These are phyloP conservation scores for Dilophus febrilis DNA, from an alignment of 2,888 invertebrate species.

Conservation along the genomic window DNA sequence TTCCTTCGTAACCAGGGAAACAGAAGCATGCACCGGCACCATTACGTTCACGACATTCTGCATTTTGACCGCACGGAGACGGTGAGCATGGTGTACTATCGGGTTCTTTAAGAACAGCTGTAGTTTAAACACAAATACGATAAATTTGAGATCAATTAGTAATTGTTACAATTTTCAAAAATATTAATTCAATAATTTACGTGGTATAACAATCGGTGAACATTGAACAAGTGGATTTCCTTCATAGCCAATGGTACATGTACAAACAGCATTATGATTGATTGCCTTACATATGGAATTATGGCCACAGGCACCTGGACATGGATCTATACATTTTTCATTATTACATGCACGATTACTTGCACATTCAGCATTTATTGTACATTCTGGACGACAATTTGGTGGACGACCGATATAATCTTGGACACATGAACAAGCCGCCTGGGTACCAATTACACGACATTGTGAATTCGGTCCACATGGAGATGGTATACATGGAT, in stretches of 20 bases:
- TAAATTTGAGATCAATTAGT: conserved; percentile 2
- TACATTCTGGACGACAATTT: conserved; percentile 72
- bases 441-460: conserved; percentile 58
- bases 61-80: conserved; percentile 72
- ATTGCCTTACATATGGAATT: conserved; percentile 71
- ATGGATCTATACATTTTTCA: conserved; percentile 69
- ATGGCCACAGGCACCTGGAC: conserved; percentile 59
- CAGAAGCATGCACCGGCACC: conserved; percentile 76
- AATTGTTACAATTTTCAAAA: neutral
- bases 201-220: conserved; percentile 18
- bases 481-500: conserved; percentile 65
- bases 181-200: conserved; percentile 12
- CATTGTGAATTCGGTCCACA: conserved; percentile 74
- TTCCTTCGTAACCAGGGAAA: conserved; percentile 59
- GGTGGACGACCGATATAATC: conserved; percentile 73
- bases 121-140: too few species aligned
- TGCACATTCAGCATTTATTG: conserved; percentile 63
- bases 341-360: conserved; percentile 65
- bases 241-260: conserved; percentile 64
- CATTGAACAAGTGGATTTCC: conserved; percentile 56
- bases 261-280: conserved; percentile 65
- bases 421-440: conserved; percentile 67
- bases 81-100: conserved; percentile 61
- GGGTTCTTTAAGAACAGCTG: conserved; percentile 44
- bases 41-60: conserved; percentile 65